These are phyloP conservation scores for Watsonalla cultraria DNA, from an alignment of 2,888 invertebrate species.

Conservation along the genomic window DNA sequence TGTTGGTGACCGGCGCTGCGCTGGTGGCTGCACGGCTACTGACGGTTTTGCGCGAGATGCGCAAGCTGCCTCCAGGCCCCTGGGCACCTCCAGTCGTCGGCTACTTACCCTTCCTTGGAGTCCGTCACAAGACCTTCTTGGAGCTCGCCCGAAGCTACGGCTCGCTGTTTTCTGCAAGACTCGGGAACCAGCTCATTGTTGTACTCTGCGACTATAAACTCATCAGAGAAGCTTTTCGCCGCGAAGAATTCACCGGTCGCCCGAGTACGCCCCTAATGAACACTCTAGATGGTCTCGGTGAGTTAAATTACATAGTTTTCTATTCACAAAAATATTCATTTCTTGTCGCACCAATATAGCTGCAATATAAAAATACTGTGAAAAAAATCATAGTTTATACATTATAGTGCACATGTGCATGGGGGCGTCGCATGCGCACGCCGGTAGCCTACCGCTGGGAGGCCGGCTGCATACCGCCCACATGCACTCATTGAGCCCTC, in stretches of 20 bases:
- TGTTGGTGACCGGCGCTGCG: slow-evolving; percentile 69
- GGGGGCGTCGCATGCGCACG: slow-evolving; percentile 41
- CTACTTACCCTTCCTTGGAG: slow-evolving; percentile 88
- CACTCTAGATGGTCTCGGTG: slow-evolving; percentile 93
- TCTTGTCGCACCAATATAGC: background rate
- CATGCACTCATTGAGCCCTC: slow-evolving; percentile 34
- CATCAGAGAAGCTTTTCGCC: slow-evolving; percentile 91
- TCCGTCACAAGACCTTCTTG: slow-evolving; percentile 87
- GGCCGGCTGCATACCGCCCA: slow-evolving; percentile 53
- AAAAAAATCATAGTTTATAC: too few species aligned
- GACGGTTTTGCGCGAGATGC: slow-evolving; percentile 59
- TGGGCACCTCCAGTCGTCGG: slow-evolving; percentile 92
- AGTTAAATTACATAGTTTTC: slow-evolving; percentile 54
- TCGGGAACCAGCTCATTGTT: slow-evolving; percentile 90
- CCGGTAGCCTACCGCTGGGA: slow-evolving; percentile 33
- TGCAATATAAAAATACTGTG: too few species aligned
- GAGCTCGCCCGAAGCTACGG: slow-evolving; percentile 89
- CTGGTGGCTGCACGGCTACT: slow-evolving; percentile 70
- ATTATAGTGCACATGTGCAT: slow-evolving; percentile 33
- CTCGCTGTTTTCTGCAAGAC: slow-evolving; percentile 86
- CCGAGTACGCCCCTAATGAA: slow-evolving; percentile 92
- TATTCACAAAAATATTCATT: background rate
- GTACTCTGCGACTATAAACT: slow-evolving; percentile 92
- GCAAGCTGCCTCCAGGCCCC: slow-evolving; percentile 89
- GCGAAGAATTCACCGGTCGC: slow-evolving; percentile 92